These are phyloP conservation scores for Teinopalpus imperialis DNA, from an alignment of 2,888 invertebrate genomes.

Conservation along the genomic window DNA sequence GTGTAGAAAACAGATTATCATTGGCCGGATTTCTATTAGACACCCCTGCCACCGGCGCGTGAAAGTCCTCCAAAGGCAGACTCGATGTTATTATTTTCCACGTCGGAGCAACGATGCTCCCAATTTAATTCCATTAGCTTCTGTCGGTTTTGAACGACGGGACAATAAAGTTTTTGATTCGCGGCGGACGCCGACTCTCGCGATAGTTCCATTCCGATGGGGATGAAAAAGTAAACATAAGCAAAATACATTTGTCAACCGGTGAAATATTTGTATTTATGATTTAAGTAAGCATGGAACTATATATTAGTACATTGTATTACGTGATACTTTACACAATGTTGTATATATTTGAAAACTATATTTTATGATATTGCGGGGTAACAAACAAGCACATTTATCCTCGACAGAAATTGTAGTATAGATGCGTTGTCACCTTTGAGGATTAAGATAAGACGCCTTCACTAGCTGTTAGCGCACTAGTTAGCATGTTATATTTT, in stretches of 20 bases:
- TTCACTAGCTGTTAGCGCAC: too few species aligned
- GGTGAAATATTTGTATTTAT: too few species aligned
- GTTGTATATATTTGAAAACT: too few species aligned
- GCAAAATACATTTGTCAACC: background rate
- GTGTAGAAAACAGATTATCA: slow-evolving; percentile 83
- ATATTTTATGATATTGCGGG: too few species aligned
- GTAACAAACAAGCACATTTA: too few species aligned
- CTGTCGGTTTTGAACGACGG: slow-evolving; percentile 78
- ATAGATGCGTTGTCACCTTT: too few species aligned
- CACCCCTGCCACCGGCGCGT: slow-evolving; percentile 80
- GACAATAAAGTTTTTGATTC: slow-evolving; percentile 73
- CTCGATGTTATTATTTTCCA: slow-evolving; percentile 80
- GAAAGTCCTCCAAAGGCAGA: slow-evolving; percentile 73
- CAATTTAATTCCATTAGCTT: slow-evolving; percentile 81
- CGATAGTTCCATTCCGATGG: slow-evolving; percentile 15
- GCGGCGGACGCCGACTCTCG: slow-evolving; percentile 22
- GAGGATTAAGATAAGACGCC: too few species aligned
- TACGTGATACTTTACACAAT: too few species aligned
- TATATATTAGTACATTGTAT: too few species aligned
- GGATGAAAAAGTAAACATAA: slow-evolving; percentile 8
- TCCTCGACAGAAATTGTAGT: too few species aligned
- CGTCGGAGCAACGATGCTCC: slow-evolving; percentile 73
- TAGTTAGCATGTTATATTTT: too few species aligned
- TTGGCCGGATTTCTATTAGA: slow-evolving; percentile 79
- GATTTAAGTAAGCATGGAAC: too few species aligned